Percentiles rank a stretch among this genome's conserved stretches.
These are phyloP conservation scores for Molorchus minor DNA, from an alignment of 2,888 invertebrate species.

Conservation along the genomic window DNA sequence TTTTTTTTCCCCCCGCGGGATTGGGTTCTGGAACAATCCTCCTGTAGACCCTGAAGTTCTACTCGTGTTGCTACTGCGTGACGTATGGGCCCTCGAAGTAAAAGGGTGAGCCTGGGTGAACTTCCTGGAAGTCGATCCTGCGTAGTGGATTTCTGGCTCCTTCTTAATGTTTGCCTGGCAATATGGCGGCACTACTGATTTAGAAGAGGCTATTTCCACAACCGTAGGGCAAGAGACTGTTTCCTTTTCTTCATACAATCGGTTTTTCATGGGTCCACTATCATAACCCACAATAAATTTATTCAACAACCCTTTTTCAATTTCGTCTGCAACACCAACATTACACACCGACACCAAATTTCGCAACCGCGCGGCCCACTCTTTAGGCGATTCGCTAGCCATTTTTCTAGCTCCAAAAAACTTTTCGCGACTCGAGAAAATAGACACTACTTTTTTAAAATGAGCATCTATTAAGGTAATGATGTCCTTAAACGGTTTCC, in stretches of 20 bases:
- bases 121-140: background rate
- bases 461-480: conserved; percentile 26
- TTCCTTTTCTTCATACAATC: conserved; percentile 11
- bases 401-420: conserved; percentile 30
- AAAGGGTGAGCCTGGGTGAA: background rate
- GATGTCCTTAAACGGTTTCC: conserved; percentile 33
- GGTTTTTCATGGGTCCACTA: conserved; percentile 13
- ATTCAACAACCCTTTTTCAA: conserved; percentile 26
- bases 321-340: conserved; percentile 20
- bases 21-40: background rate
- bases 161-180: background rate
- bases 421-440: conserved; percentile 29
- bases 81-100: background rate
- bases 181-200: background rate
- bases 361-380: conserved; percentile 31
- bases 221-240: background rate
- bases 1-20: too few relatives aligned
- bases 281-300: conserved; percentile 24
- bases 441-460: conserved; percentile 26
- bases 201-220: conserved; percentile 5
- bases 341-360: conserved; percentile 31
- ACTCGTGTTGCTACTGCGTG: too few relatives aligned
- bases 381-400: conserved; percentile 22
- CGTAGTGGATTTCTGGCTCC: conserved; percentile 4
- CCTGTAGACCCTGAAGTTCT: background rate